Conservation (phyloP, 2,888 invertebrate species). For the Drosophila demipolita region DNA sequence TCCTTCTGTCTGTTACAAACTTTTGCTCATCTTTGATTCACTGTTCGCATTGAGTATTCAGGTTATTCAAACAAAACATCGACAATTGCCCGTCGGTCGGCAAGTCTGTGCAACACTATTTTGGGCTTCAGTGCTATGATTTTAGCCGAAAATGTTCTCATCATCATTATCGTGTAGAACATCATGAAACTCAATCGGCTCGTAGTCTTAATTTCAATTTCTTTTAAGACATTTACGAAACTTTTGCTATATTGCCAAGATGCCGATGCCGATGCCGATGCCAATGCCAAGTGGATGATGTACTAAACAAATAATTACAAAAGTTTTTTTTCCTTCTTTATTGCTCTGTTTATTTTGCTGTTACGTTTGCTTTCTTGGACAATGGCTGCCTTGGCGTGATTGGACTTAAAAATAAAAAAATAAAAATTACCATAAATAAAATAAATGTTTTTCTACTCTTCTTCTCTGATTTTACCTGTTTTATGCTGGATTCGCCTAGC, state of each 20-base stretch:
- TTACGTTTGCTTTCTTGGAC: constrained; percentile 4
- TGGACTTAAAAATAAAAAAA: neutral
- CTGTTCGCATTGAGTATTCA: neutral
- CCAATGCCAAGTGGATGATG: constrained; percentile 52
- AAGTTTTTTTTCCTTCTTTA: constrained; percentile 52
- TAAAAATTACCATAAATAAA: neutral
- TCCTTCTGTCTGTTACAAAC: neutral
- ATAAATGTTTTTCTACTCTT: neutral
- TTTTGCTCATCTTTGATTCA: neutral
- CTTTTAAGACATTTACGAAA: constrained; percentile 15
- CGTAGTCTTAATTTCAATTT: constrained; percentile 31
- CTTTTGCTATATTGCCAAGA: constrained; percentile 33
- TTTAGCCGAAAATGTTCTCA: neutral
- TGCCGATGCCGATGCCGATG: constrained; percentile 18
- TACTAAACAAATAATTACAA: constrained; percentile 79
- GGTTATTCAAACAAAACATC: neutral
- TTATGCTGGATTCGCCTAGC: too few species aligned
- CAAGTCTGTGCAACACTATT: constrained; percentile 36
- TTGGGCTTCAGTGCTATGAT: constrained; percentile 1
- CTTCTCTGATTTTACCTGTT: neutral
- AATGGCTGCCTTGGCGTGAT: constrained; percentile 34
- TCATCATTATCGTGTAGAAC: neutral
- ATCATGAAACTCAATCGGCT: constrained; percentile 6
- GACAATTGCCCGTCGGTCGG: constrained; percentile 5
- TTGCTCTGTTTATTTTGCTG: neutral